Conservation (phyloP, 2,113 vertebrate genomes). For the Elephantulus edwardii region DNA sequence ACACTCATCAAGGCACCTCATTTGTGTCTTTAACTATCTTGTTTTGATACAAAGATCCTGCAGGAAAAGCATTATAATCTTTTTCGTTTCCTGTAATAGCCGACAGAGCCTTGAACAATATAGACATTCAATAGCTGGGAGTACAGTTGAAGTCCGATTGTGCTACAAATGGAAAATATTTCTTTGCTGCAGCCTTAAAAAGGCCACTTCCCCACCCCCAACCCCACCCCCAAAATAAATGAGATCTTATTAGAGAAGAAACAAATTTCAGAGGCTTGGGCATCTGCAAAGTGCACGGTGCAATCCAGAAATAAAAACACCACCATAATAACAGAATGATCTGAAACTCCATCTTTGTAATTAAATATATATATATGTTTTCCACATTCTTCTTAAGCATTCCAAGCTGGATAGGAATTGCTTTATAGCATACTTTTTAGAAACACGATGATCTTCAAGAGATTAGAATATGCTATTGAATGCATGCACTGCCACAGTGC, state of each 20-base stretch:
- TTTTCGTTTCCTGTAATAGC: neutral
- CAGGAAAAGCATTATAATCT: neutral
- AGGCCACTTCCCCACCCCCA: neutral
- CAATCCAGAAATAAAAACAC: neutral
- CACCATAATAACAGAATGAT: neutral
- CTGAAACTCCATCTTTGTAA: constrained; percentile 43
- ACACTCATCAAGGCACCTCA: neutral
- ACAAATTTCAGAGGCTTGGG: constrained; percentile 1
- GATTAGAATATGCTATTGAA: neutral
- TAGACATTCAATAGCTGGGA: neutral
- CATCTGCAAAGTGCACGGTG: neutral
- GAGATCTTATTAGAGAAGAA: neutral
- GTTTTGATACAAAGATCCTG: neutral
- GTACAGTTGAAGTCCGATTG: neutral
- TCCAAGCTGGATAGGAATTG: neutral
- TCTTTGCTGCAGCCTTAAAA: neutral
- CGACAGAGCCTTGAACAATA: neutral
- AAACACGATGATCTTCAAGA: neutral
- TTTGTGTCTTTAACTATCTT: neutral
- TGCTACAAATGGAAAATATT: neutral
- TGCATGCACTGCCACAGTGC: neutral
- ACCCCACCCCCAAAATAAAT: too few relatives aligned
- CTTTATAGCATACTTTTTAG: neutral
- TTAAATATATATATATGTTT: constrained; percentile 54
- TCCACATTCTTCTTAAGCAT: constrained; percentile 50